Evolutionary conservation across 2,797 vertebrate species (phyloP).

Genomic region (Danio kyathit): DNA sequence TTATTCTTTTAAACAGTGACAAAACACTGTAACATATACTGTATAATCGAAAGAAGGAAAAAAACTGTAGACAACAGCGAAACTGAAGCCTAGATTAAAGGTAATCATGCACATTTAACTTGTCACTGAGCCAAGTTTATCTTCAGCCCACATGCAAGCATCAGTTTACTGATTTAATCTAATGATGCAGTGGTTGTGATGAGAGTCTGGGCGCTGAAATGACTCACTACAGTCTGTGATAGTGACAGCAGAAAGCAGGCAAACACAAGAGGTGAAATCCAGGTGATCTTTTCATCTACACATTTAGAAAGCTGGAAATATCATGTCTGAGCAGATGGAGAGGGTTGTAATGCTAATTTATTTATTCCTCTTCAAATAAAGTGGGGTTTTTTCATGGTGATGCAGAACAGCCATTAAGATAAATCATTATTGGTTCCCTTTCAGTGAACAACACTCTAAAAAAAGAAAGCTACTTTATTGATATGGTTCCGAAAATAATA

Average conservation of each 20-base stretch:
- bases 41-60: background rate
- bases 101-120: constrained; percentile 17
- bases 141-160: constrained; percentile 9
- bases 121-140: constrained; percentile 8
- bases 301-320: background rate
- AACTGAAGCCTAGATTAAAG: constrained; percentile 20
- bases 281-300: constrained; percentile 19
- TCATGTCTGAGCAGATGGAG: background rate
- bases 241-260: background rate
- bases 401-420: too few species aligned
- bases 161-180: constrained; percentile 24
- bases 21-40: background rate
- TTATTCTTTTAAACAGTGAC: constrained; percentile 11
- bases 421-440: too few species aligned
- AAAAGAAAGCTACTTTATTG: too few species aligned
- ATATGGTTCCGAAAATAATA: too few species aligned
- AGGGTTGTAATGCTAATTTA: background rate
- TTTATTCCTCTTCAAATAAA: too few species aligned
- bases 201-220: constrained; percentile 17
- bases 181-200: constrained; percentile 15
- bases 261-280: constrained; percentile 11
- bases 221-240: constrained; percentile 15
- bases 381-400: too few species aligned
- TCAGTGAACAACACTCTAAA: too few species aligned
- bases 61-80: constrained; percentile 1